A percentile compares a stretch with the other conserved stretches of the same genome.
These are phyloP conservation scores for Leiothrix lutea DNA, from an alignment of 2,113 vertebrate genomes.

Conservation along the genomic window DNA sequence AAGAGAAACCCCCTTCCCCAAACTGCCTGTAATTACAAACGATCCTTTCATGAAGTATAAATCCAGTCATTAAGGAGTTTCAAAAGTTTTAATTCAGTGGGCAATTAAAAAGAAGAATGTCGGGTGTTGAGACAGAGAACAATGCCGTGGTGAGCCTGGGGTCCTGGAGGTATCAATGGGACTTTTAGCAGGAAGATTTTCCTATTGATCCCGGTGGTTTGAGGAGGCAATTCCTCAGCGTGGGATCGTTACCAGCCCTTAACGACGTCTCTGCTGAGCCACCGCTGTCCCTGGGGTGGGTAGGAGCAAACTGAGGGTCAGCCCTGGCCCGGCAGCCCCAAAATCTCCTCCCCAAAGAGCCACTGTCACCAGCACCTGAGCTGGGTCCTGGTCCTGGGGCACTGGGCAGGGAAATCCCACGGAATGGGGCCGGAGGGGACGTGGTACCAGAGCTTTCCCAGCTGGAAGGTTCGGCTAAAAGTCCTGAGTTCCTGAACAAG, in stretches of 20 bases:
- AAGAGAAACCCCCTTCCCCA: conserved; percentile 47
- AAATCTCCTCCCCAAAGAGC: background rate
- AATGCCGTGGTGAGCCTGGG: background rate
- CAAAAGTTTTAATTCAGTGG: conserved; percentile 62
- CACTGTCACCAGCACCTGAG: background rate
- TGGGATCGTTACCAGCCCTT: background rate
- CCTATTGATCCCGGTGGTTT: background rate
- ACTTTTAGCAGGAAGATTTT: conserved; percentile 28
- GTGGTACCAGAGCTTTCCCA: background rate
- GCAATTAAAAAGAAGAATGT: conserved; percentile 66
- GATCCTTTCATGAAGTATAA: conserved; percentile 72
- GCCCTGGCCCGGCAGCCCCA: background rate
- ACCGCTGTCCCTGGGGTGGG: background rate
- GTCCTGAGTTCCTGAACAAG: background rate
- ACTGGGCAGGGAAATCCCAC: background rate
- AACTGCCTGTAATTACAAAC: conserved; percentile 73
- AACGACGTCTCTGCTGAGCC: background rate
- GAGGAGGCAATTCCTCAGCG: conserved; percentile 16
- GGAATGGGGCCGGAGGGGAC: background rate
- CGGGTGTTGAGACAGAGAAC: background rate
- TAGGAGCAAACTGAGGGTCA: background rate
- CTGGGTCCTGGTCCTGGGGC: fast-evolving
- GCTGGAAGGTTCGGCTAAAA: background rate
- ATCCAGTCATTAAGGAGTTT: conserved; percentile 77
- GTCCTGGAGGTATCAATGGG: conserved; percentile 36